Conservation (phyloP, 2,113 vertebrate species). For the Irena cyanogastra region DNA sequence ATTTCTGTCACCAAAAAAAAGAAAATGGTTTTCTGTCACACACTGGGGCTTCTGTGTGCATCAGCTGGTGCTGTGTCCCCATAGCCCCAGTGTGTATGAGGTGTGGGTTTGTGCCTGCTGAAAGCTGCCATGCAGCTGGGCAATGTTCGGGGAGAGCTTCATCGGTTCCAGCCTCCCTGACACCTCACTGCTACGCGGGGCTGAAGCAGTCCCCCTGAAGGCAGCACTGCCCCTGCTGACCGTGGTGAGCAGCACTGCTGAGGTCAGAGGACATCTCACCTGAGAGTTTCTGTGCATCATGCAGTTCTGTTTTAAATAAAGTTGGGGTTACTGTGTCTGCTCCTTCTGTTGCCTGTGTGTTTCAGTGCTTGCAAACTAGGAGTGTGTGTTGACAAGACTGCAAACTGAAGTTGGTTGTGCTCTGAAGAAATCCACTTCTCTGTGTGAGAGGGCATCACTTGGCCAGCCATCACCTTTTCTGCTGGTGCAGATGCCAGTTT, state of each 20-base stretch:
- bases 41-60: accelerated
- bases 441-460: background rate
- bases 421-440: background rate
- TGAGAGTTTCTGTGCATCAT: background rate
- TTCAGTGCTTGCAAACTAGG: background rate
- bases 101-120: background rate
- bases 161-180: background rate
- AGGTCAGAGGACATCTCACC: background rate
- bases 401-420: background rate
- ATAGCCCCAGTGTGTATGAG: accelerated
- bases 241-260: accelerated
- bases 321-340: background rate
- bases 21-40: background rate
- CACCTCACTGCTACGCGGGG: accelerated
- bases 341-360: accelerated
- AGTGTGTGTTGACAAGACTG: background rate
- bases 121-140: accelerated
- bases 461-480: background rate
- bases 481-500: background rate
- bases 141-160: accelerated
- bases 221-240: background rate
- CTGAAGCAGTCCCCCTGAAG: background rate
- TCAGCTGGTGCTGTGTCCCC: accelerated
- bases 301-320: background rate
- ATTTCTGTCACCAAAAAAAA: background rate